Percentiles rank a stretch among this genome's conserved stretches.
Conservation (phyloP, 2,888 invertebrate genomes). For the Mamestra brassicae region DNA sequence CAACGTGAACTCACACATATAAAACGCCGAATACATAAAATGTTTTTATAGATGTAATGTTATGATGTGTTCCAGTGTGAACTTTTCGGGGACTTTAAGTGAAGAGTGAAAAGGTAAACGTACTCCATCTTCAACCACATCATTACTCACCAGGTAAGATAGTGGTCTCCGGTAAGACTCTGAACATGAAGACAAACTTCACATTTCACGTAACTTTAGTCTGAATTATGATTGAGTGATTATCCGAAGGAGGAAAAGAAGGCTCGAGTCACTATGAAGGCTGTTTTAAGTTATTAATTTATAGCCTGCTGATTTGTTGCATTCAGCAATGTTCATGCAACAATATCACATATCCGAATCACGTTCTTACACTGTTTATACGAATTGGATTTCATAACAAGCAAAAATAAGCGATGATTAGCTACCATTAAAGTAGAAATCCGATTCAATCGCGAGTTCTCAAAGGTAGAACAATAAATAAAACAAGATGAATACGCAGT, state of each 20-base stretch:
- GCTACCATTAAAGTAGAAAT: slow-evolving; percentile 33
- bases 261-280: background rate
- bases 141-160: background rate
- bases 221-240: too few relatives aligned
- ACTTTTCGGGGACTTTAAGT: too few relatives aligned
- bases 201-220: background rate
- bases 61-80: background rate
- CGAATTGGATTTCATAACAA: slow-evolving; percentile 63
- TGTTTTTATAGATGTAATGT: slow-evolving; percentile 27
- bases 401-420: slow-evolving; percentile 32
- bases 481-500: slow-evolving; percentile 20
- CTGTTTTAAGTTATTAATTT: slow-evolving; percentile 21
- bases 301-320: slow-evolving; percentile 34
- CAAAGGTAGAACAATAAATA: slow-evolving; percentile 23
- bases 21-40: slow-evolving; percentile 38
- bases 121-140: background rate
- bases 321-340: slow-evolving; percentile 44
- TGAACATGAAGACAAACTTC: slow-evolving; percentile 5
- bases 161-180: slow-evolving; percentile 1
- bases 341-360: slow-evolving; percentile 60
- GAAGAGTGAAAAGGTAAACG: background rate
- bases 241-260: background rate
- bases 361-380: slow-evolving; percentile 50
- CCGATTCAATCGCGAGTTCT: background rate
- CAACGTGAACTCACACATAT: slow-evolving; percentile 49